These are phyloP conservation scores for Rhinoderma darwinii DNA, from an alignment of 2,113 vertebrate species.

Conservation along the genomic window DNA sequence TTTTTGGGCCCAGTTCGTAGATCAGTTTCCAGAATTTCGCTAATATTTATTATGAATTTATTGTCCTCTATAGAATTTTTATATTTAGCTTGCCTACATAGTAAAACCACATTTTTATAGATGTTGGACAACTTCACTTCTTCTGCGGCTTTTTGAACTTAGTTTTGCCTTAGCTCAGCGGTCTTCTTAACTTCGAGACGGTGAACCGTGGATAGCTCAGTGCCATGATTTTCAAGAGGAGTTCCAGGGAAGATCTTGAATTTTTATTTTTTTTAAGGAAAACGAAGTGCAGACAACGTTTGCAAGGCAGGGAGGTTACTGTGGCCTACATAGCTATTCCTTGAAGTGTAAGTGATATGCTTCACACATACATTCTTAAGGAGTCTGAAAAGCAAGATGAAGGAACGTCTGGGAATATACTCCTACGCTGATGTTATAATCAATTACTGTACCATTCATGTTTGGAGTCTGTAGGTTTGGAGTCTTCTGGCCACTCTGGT, in stretches of 20 bases:
- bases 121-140: slow-evolving; percentile 66
- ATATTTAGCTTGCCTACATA: slow-evolving; percentile 69
- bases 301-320: slow-evolving; percentile 27
- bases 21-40: slow-evolving; percentile 64
- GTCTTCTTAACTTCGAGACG: not conserved
- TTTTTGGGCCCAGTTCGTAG: slow-evolving; percentile 56
- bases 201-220: slow-evolving; percentile 1
- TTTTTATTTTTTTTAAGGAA: not conserved
- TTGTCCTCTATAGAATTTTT: slow-evolving; percentile 67
- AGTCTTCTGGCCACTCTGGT: slow-evolving; percentile 13
- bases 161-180: slow-evolving; percentile 35
- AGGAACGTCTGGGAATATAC: slow-evolving; percentile 43
- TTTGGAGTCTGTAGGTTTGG: not conserved
- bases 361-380: slow-evolving; percentile 47
- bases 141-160: slow-evolving; percentile 62
- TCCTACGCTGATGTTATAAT: slow-evolving; percentile 43
- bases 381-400: slow-evolving; percentile 43
- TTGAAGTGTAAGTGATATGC: slow-evolving; percentile 37
- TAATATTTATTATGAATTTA: slow-evolving; percentile 70
- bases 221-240: not conserved
- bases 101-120: slow-evolving; percentile 72
- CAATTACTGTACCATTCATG: slow-evolving; percentile 51
- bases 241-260: slow-evolving; percentile 10
- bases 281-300: slow-evolving; percentile 20
- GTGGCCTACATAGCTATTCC: slow-evolving; percentile 8